A percentile compares a stretch with the other conserved stretches of the same genome.
Conservation (phyloP, 1,140 invertebrate species). For the Argopecten irradians region DNA sequence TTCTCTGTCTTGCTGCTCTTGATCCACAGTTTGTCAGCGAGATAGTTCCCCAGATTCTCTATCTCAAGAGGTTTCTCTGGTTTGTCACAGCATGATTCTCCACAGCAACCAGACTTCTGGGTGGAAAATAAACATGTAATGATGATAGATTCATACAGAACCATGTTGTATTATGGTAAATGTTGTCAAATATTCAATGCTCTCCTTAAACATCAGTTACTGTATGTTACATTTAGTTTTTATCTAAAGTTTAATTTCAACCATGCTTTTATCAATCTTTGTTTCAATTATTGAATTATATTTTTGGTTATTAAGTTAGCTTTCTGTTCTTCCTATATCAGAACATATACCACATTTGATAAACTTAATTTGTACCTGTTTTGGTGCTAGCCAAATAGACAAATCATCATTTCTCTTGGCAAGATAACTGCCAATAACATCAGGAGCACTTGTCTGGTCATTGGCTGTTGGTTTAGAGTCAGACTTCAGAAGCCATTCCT, state of each 20-base stretch:
- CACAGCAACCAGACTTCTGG: conserved; percentile 25
- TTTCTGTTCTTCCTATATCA: too few species aligned
- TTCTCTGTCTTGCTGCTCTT: background rate
- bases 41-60: conserved; percentile 44
- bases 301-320: too few species aligned
- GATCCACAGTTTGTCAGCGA: conserved; percentile 34
- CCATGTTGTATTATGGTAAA: too few species aligned
- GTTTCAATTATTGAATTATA: too few species aligned
- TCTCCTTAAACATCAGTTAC: too few species aligned
- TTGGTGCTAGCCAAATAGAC: background rate
- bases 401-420: background rate
- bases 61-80: conserved; percentile 37
- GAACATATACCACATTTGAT: too few species aligned
- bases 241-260: too few species aligned
- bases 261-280: too few species aligned
- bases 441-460: background rate
- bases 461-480: background rate
- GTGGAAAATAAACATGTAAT: too few species aligned
- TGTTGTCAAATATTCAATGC: too few species aligned
- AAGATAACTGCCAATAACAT: background rate
- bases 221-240: too few species aligned
- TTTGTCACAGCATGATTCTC: background rate
- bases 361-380: background rate
- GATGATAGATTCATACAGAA: too few species aligned
- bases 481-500: background rate